Conservation (phyloP, 1,140 invertebrate species). For the Portunus trituberculatus region DNA sequence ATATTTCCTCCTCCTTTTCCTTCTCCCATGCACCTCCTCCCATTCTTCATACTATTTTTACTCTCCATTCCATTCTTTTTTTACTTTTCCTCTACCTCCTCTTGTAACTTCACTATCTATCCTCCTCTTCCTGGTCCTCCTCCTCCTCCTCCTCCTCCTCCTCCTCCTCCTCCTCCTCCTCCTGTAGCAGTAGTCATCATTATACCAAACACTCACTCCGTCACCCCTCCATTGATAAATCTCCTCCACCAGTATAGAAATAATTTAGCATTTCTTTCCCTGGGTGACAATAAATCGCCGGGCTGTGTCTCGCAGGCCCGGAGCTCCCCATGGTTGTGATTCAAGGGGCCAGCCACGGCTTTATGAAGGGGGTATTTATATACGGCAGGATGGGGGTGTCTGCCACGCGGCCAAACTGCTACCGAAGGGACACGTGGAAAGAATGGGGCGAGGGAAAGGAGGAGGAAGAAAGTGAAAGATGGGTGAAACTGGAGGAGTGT, state of each 20-base stretch:
- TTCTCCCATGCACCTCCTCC: neutral
- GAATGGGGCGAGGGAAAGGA: neutral
- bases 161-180: neutral
- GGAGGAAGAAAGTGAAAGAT: neutral
- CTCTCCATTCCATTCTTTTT: no score
- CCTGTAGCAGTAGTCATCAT: neutral
- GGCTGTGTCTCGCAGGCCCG: constrained; percentile 26
- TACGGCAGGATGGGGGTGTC: constrained; percentile 32
- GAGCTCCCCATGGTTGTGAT: constrained; percentile 29
- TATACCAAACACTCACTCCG: constrained; percentile 44
- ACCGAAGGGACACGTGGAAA: neutral
- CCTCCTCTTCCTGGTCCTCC: neutral
- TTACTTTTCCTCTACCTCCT: no score
- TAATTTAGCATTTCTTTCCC: constrained; percentile 63
- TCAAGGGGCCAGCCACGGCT: constrained; percentile 53
- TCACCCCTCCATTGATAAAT: constrained; percentile 62
- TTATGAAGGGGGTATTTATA: constrained; percentile 68
- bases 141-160: neutral
- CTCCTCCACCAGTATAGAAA: constrained; percentile 56
- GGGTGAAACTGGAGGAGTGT: neutral
- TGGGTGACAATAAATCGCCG: constrained; percentile 47
- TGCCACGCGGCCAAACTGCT: constrained; percentile 35
- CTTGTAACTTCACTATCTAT: no score
- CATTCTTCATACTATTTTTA: neutral
- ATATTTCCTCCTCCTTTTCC: neutral